phyloP scores from a whole-genome alignment of 2,888 invertebrate species.

The Eupithecia subumbrata region DNA sequence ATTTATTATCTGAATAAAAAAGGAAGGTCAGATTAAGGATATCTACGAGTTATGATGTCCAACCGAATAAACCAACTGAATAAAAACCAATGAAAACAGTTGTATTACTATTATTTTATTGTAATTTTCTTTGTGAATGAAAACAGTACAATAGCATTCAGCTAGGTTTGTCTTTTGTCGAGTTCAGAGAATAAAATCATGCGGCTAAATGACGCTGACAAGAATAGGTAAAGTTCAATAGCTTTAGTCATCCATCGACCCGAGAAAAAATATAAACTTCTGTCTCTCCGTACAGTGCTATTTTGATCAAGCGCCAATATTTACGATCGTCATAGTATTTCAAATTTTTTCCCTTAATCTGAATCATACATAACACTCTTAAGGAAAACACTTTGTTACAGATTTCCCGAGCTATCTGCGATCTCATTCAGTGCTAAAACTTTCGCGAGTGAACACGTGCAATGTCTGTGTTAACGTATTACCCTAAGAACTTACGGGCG shows the following conservation, averaged over 20 bases:
- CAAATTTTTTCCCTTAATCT: slow-evolving; percentile 14
- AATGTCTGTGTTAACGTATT: slow-evolving; percentile 59
- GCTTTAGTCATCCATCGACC: slow-evolving; percentile 15
- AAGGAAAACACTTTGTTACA: slow-evolving; percentile 49
- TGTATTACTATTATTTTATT: too few relatives aligned
- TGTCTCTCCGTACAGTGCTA: background rate
- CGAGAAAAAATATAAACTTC: background rate
- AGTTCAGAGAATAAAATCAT: background rate
- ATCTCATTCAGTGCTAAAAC: slow-evolving; percentile 47
- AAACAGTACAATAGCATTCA: background rate
- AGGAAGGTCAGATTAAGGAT: background rate
- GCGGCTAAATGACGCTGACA: background rate
- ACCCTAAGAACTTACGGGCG: slow-evolving; percentile 78
- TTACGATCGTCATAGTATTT: background rate
- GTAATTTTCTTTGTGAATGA: too few relatives aligned
- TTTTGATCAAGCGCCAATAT: slow-evolving; percentile 25
- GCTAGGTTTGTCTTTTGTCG: background rate
- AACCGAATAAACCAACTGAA: background rate
- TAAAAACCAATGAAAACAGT: background rate
- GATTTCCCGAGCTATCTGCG: slow-evolving; percentile 43
- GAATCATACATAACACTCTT: slow-evolving; percentile 21
- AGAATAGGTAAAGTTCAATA: slow-evolving; percentile 23
- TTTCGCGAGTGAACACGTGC: slow-evolving; percentile 46
- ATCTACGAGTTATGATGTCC: background rate
- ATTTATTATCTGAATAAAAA: background rate